Evolutionary conservation across 2,797 vertebrate genomes (phyloP), one percentile per base, ranked within the genome.

Genomic region (Anguilla megastoma): DNA sequence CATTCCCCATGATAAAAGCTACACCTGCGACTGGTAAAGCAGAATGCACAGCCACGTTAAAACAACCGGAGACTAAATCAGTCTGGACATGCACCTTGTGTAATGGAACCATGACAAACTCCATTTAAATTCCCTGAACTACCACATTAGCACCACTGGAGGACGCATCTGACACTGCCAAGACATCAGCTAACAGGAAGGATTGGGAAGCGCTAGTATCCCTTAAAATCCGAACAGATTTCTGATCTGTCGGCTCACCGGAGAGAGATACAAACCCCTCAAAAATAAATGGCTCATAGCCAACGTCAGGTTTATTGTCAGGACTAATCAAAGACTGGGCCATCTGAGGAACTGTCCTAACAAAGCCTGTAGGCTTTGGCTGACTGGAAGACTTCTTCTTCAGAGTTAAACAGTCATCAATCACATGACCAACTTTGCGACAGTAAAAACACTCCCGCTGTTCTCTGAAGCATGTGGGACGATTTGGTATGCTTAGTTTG

Each of bases 381-480:
- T 87, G 74, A 27, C 76, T 0, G 12, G 56, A 4, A 2, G 56
- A 60, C 33, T 33, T 33, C 56, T 60, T 60, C 18, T 16, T 60
- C 16, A 58, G 16, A 12, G 16, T 10, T 2, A 24, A 0, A 88
- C 84, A 88, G 4, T 87, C 45, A 5, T 85, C 60, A 48, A 89
- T 86, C 4, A 88, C 50, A 30, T 86, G 85, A 0, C 30, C 84
- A 45, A 24, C 8, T 10, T 86, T 58, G 18, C 85, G 87, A 36
- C 76, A 88, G n/a, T 86, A 88, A 85, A 84, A 88, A 88, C 89
- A 88, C 9, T 84, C 86, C 2, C 56, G 12, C 1, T 30, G 58
- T 14, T 88, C 69, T 24, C 18, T 33, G 8, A 1, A 21, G n/a
- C 27, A 3, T 16, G 33, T 10, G 36, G 48, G 24, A n/a, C 1